Conservation (phyloP, 2,113 vertebrate genomes). For the Chamaetylas fuelleborni region DNA sequence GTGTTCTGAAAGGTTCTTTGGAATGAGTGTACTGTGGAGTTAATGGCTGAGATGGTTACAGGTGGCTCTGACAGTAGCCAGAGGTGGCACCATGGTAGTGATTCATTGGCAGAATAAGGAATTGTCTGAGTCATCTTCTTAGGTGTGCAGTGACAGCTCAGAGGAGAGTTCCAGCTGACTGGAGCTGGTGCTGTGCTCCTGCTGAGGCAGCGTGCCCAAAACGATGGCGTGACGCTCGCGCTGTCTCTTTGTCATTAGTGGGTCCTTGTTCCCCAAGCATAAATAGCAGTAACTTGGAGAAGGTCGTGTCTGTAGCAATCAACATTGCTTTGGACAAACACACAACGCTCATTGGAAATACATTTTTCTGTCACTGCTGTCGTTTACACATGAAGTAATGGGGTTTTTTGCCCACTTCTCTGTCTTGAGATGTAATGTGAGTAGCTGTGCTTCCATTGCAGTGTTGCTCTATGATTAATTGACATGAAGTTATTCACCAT, state of each 20-base stretch:
- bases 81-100: background rate
- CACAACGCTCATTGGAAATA: background rate
- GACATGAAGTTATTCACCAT: background rate
- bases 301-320: background rate
- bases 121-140: background rate
- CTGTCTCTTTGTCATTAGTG: background rate
- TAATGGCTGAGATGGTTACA: background rate
- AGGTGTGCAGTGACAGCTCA: background rate
- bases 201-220: background rate
- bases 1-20: background rate
- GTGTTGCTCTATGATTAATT: rapidly evolving
- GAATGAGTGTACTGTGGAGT: background rate
- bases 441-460: background rate
- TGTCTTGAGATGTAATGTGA: background rate
- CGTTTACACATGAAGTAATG: background rate
- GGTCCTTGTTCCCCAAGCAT: background rate
- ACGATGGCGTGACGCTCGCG: rapidly evolving
- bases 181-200: background rate
- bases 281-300: background rate
- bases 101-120: background rate
- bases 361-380: background rate
- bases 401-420: rapidly evolving
- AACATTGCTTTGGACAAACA: background rate
- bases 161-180: background rate
- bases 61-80: background rate